Base-by-base conservation (phyloP, 2,797 vertebrate species). In the Xenopus petersii region DNA sequence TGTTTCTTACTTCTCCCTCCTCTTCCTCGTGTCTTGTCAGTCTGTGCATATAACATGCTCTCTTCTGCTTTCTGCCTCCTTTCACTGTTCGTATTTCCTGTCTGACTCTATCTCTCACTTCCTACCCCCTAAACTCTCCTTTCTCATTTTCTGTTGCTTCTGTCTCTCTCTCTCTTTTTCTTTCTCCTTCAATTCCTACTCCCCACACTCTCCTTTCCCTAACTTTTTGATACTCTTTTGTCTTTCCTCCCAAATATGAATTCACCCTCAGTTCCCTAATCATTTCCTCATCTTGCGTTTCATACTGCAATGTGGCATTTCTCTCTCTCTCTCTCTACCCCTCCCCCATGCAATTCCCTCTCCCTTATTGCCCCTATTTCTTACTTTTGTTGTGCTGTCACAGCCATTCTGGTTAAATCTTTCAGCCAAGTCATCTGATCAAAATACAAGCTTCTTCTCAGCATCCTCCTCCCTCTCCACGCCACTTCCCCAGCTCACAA, bases 351-450 rank as follows among this genome's bases (percentile, higher is more conserved):
- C 59, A 49, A n/a, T 36, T 17, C 47, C 26, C 15, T 51, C 55
- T 61, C 30, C 66, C 17, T 47, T 55, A 49, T 16, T 9, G 1
- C 13, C 13, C 15, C 66, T 21, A 30, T 69, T 5, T 59, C 67
- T 12, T 58, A 55, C 15, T 47, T 30, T 21, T 26, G 47, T 67
- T 21, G 12, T n/a, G 15, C 46, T 21, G 15, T 30, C 46, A 16
- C 12, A 21, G 64, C 71, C 75, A 78, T 78, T 26, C 63, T 65
- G 64, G 64, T 78, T 78, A 67, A 78, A 64, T 73, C 66, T 78
- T 60, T 51, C 61, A 67, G 74, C 51, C 73, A 64, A 67, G 75
- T 78, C 75, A 78, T 70, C 75, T 78, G 75, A 78, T 49, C n/a
- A 69, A 67, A 73, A 68, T 51, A 73, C 67, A 72, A 68, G 33